A percentile compares a stretch with the other conserved stretches of the same genome.
Evolutionary conservation across 2,113 vertebrate genomes (phyloP).

Genomic region (Machaerirhynchus nigripectus): DNA sequence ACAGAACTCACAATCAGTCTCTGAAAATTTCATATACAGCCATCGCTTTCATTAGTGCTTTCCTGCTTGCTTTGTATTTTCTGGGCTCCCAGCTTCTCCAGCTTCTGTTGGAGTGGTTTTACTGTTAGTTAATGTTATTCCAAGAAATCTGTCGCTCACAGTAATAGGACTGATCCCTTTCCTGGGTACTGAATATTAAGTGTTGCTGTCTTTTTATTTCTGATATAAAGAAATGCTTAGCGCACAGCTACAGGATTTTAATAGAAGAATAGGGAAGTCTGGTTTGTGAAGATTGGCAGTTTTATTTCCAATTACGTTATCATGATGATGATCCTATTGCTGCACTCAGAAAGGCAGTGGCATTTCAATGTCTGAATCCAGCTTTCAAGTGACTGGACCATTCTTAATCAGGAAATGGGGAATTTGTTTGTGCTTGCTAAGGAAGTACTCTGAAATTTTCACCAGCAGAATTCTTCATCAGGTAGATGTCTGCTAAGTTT

Average conservation of each 20-base stretch:
- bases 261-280: neutral
- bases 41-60: neutral
- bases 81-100: neutral
- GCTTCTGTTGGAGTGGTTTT: neutral
- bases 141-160: neutral
- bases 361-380: neutral
- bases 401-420: neutral
- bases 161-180: neutral
- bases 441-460: neutral
- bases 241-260: neutral
- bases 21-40: neutral
- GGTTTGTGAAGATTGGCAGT: neutral
- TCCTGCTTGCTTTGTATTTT: neutral
- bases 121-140: neutral
- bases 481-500: neutral
- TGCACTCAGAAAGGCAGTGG: neutral
- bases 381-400: neutral
- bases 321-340: neutral
- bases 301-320: neutral
- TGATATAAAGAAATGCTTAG: neutral
- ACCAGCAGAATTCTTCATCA: neutral
- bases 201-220: neutral
- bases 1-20: accelerated
- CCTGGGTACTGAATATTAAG: neutral
- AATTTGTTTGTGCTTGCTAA: neutral